phyloP scores from a whole-genome alignment of 2,113 vertebrate genomes.

The Bufo bufo region DNA sequence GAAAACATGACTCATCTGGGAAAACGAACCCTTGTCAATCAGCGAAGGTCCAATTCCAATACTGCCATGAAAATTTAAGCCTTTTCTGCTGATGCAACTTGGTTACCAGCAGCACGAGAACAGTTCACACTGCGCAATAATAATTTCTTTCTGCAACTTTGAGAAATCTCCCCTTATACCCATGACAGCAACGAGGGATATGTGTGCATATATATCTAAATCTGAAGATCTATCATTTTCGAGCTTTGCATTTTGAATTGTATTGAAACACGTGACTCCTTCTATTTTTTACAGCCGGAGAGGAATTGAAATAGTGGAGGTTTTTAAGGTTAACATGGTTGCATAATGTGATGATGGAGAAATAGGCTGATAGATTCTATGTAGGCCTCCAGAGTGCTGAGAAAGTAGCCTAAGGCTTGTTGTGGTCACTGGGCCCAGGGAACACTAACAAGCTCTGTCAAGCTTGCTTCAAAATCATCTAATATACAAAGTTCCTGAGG shows the following conservation, averaged over 20 bases:
- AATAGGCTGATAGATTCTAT: slow-evolving; percentile 37
- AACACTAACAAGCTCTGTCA: slow-evolving; percentile 50
- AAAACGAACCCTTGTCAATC: no score
- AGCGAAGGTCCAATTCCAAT: no score
- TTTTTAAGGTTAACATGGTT: slow-evolving; percentile 43
- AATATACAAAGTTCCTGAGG: slow-evolving; percentile 33
- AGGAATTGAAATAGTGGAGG: slow-evolving; percentile 44
- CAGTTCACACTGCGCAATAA: no score
- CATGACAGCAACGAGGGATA: no score
- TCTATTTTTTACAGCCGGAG: slow-evolving; percentile 48
- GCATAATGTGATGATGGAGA: slow-evolving; percentile 48
- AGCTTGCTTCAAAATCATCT: slow-evolving; percentile 38
- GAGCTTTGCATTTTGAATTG: slow-evolving; percentile 24
- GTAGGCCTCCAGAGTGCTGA: slow-evolving; percentile 39
- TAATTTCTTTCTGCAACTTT: no score
- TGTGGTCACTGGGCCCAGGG: slow-evolving; percentile 11
- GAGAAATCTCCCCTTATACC: no score
- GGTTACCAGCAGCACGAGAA: no score
- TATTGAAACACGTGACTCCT: slow-evolving; percentile 19
- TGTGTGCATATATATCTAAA: no score
- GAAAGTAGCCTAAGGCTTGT: slow-evolving; percentile 41
- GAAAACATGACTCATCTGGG: no score
- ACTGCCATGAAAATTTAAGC: no score
- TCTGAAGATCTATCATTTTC: slow-evolving; percentile 18
- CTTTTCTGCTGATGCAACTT: no score